These are phyloP conservation scores for Tragopan temminckii DNA, from an alignment of 2,797 vertebrate species.

Conservation along the genomic window DNA sequence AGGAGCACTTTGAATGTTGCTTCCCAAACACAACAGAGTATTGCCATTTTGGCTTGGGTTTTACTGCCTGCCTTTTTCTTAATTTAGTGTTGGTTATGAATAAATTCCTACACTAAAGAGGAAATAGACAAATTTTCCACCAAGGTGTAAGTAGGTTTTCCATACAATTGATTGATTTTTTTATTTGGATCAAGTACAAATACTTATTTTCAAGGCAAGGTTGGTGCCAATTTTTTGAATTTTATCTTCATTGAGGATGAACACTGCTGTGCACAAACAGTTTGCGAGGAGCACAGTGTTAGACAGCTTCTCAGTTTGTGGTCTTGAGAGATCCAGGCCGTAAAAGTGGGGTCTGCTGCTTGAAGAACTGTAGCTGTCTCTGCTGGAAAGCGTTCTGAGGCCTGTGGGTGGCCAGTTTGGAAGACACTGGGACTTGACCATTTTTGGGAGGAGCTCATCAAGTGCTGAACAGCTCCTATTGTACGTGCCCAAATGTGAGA, in stretches of 20 bases:
- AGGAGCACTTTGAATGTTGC: not conserved
- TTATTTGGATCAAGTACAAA: not conserved
- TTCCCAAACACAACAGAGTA: not conserved
- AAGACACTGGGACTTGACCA: not conserved
- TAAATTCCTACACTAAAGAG: not conserved
- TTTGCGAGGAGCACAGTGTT: not conserved
- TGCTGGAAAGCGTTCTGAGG: constrained; percentile 44
- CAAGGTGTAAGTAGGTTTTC: not conserved
- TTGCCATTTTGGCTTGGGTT: not conserved
- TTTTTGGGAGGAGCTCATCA: not conserved
- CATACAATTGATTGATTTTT: not conserved
- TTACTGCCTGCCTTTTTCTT: not conserved
- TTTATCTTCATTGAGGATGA: not conserved
- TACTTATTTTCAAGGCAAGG: not conserved
- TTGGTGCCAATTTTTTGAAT: not conserved
- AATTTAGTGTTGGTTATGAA: not conserved
- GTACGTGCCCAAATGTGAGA: not conserved
- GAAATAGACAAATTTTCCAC: not conserved
- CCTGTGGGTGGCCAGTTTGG: constrained; percentile 40
- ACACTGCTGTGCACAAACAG: not conserved
- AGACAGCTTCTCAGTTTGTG: not conserved
- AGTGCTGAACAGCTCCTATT: constrained; percentile 30
- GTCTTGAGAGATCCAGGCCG: not conserved
- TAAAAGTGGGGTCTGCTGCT: not conserved
- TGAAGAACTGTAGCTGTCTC: not conserved